Evolutionary conservation across 2,888 invertebrate genomes (phyloP), one percentile per base, ranked within the genome.

Genomic region (Bhutanitis thaidina): DNA sequence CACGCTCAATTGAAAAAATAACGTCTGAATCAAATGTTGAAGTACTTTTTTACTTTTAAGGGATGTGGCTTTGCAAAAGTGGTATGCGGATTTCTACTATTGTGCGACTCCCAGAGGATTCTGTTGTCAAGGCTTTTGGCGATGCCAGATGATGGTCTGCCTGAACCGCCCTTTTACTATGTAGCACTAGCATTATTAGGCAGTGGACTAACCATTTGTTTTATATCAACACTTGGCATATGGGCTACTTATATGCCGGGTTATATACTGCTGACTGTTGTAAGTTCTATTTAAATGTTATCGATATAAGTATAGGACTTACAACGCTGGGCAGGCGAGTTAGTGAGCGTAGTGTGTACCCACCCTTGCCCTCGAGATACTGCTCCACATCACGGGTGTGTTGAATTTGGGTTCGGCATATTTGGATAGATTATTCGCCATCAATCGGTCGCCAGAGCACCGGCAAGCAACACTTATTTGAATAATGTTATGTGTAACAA

Each of bases 211-310:
- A 76, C 92, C 30, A 91, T 94, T 44, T 92, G 94, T 47, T 86
- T 93, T 5, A 91, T 93, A 0, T 93, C 94, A 3, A 92, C 95
- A 39, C 78, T 95, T 14, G 96, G 96, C 41, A 96, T 94, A 75
- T 96, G 95, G 95, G 95, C 95, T 0, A 93, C 94, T 0, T 95
- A 94, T 65, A 89, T 94, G 63, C 93, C 93, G 58, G 94, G 93
- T 64, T 94, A 94, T 66, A 92, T 92, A 61, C 91, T 94, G 57
- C 85, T 95, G n/a, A 92, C 92, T 47, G 74, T 93, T 54, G 94
- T 94, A 87, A 91, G 92, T 81, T 27, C 12, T 40, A 4, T 27
- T 40, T 12, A 41, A 14, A 30, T 38, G 5, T 20, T 20, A n/a
- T n/a, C n/a, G n/a, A n/a, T 20, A 20, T 20, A 20, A 20, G 20